A percentile compares a stretch with the other conserved stretches of the same genome.
Conservation (phyloP, 37 sponge, comb jelly and placozoan genomes). For the Cladorhizidae sp. region DNA sequence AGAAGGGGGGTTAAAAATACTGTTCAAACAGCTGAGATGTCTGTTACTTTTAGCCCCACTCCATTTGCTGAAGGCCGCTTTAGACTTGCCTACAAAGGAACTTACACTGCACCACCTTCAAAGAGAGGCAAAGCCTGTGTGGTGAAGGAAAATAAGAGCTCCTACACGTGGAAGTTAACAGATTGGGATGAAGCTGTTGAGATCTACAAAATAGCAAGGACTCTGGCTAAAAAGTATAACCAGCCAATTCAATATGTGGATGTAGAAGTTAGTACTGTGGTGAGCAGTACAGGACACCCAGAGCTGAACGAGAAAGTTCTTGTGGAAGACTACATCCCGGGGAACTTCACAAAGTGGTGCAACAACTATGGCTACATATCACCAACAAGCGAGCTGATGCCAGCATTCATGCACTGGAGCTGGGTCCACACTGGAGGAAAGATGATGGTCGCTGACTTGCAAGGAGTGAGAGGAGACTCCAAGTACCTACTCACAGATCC, state of each 20-base stretch:
- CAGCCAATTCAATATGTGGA: conserved; percentile 25
- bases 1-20: too few relatives aligned
- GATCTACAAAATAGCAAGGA: conserved; percentile 20
- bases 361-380: conserved; percentile 56
- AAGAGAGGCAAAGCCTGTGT: conserved; percentile 37
- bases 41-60: conserved; percentile 1
- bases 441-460: conserved; percentile 50
- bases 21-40: too few relatives aligned
- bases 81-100: conserved; percentile 49
- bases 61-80: conserved; percentile 52
- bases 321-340: conserved; percentile 51
- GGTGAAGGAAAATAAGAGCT: conserved; percentile 38
- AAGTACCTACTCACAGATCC: conserved; percentile 56
- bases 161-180: conserved; percentile 26
- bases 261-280: conserved; percentile 19
- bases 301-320: conserved; percentile 29
- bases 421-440: conserved; percentile 56
- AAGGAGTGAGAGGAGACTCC: conserved; percentile 33
- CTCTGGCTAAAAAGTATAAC: conserved; percentile 16
- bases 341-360: conserved; percentile 51
- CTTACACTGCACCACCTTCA: conserved; percentile 7
- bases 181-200: conserved; percentile 46
- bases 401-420: conserved; percentile 60
- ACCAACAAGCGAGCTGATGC: conserved; percentile 13
- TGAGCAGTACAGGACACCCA: not conserved